These are phyloP conservation scores for Ammodytes dubius DNA, from an alignment of 2,113 vertebrate species.

Conservation along the genomic window DNA sequence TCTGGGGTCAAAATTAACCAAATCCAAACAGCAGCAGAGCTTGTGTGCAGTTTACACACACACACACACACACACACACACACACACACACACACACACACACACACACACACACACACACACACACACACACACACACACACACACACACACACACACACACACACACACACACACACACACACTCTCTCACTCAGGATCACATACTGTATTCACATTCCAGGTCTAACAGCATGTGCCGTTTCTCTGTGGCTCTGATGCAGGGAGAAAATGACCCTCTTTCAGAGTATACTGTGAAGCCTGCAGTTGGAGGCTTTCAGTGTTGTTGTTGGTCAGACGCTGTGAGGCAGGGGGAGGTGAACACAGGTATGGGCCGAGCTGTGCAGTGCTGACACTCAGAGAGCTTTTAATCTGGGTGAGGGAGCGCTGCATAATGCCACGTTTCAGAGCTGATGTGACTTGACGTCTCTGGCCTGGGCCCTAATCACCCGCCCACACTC, in stretches of 20 bases:
- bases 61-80: background rate
- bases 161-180: background rate
- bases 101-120: background rate
- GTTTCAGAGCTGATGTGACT: slow-evolving; percentile 74
- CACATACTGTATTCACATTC: background rate
- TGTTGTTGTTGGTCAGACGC: slow-evolving; percentile 47
- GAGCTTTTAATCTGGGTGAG: slow-evolving; percentile 79
- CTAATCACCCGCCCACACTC: slow-evolving; percentile 45
- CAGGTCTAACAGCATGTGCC: slow-evolving; percentile 18
- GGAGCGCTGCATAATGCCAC: slow-evolving; percentile 65
- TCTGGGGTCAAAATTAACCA: background rate
- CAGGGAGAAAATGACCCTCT: slow-evolving; percentile 26
- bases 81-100: slow-evolving; percentile 9
- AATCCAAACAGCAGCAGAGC: background rate
- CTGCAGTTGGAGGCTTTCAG: slow-evolving; percentile 55
- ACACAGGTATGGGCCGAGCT: slow-evolving; percentile 24
- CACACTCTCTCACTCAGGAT: slow-evolving; percentile 4
- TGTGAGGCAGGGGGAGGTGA: slow-evolving; percentile 44
- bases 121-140: background rate
- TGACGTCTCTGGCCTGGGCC: slow-evolving; percentile 62
- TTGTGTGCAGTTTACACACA: background rate
- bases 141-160: slow-evolving; percentile 16
- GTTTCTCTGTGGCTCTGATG: background rate
- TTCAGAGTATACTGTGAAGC: slow-evolving; percentile 25
- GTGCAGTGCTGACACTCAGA: slow-evolving; percentile 38